These are phyloP conservation scores for Drosophila watanabei DNA, from an alignment of 1,140 invertebrate species.

Conservation along the genomic window DNA sequence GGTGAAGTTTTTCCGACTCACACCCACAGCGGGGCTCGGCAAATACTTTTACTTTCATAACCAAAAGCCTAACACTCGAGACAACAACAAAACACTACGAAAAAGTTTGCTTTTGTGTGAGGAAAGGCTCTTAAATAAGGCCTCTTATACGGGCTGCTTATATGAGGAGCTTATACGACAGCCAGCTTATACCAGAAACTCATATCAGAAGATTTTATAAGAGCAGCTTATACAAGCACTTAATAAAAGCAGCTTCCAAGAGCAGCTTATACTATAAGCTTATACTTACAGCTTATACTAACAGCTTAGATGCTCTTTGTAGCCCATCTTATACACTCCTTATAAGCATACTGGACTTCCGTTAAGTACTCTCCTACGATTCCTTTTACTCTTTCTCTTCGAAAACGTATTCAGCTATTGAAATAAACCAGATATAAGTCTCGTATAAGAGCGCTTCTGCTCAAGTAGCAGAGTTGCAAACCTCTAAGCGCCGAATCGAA, in stretches of 20 bases:
- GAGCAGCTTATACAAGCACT: too few relatives aligned
- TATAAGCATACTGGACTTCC: too few relatives aligned
- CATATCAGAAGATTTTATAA: not conserved
- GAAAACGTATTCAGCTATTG: slow-evolving; percentile 65
- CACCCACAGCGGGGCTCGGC: slow-evolving; percentile 3
- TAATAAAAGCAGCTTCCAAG: too few relatives aligned
- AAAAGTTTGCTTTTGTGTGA: slow-evolving; percentile 29
- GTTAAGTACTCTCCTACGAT: not conserved
- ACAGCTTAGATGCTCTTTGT: not conserved
- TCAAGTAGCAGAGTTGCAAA: slow-evolving; percentile 56
- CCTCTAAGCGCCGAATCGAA: slow-evolving; percentile 46
- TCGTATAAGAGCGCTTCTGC: slow-evolving; percentile 62
- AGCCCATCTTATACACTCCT: not conserved
- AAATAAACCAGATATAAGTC: slow-evolving; percentile 10
- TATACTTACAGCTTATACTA: not conserved
- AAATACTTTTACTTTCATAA: slow-evolving; percentile 78
- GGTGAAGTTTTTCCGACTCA: slow-evolving; percentile 51
- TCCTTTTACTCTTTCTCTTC: slow-evolving; percentile 10
- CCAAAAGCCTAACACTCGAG: slow-evolving; percentile 65
- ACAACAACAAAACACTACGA: slow-evolving; percentile 44
- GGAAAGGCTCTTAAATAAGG: slow-evolving; percentile 34
- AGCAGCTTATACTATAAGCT: not conserved
- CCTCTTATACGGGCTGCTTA: slow-evolving; percentile 9
- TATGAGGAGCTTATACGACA: too few relatives aligned
- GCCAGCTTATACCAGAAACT: not conserved